Evolutionary conservation across 2,888 invertebrate species (phyloP).

Genomic region (Trisateles emortualis): DNA sequence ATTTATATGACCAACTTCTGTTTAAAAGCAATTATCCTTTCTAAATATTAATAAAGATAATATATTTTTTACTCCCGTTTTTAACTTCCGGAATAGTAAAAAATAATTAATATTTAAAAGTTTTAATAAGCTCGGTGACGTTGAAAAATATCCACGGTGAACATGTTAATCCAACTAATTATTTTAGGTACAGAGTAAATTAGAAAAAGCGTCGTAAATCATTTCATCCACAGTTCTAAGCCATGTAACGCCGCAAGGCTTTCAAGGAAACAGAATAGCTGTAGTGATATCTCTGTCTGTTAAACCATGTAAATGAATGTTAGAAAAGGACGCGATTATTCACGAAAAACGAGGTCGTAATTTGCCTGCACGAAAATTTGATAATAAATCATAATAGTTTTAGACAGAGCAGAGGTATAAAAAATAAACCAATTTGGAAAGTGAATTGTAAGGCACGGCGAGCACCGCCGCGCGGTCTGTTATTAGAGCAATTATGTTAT

Average conservation of each 20-base stretch:
- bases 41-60: conserved; percentile 20
- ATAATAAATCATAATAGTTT: conserved; percentile 87
- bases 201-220: conserved; percentile 80
- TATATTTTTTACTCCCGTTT: conserved; percentile 30
- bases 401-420: conserved; percentile 82
- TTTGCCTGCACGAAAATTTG: conserved; percentile 86
- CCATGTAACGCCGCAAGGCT: conserved; percentile 73
- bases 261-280: conserved; percentile 74
- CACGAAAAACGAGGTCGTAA: conserved; percentile 79
- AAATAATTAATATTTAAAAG: conserved; percentile 63
- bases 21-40: conserved; percentile 1
- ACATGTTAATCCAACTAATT: conserved; percentile 83
- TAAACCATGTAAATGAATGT: conserved; percentile 46
- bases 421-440: conserved; percentile 87
- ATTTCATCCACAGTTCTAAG: conserved; percentile 70
- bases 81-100: conserved; percentile 58
- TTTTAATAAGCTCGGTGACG: conserved; percentile 66
- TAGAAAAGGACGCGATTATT: conserved; percentile 72
- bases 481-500: conserved; percentile 87
- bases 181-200: conserved; percentile 72
- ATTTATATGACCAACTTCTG: neutral
- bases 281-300: conserved; percentile 68
- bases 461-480: conserved; percentile 76
- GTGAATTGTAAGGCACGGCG: conserved; percentile 86
- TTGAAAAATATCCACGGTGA: conserved; percentile 71